Conservation (phyloP, 2,113 vertebrate genomes). For the Atherinomorus stipes region DNA sequence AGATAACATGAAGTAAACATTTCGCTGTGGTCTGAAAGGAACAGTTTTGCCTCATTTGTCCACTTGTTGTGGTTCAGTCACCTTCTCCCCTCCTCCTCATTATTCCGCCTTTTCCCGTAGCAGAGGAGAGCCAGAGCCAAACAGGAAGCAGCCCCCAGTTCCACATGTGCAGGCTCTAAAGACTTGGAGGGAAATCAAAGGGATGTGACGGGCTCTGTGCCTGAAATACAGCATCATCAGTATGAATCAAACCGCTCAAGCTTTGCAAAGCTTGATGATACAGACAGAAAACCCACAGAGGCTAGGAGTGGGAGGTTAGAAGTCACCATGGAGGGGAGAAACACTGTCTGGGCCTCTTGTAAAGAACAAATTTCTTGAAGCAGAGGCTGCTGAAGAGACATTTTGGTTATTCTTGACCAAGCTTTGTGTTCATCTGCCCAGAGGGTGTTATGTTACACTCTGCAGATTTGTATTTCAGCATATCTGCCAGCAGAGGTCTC, state of each 20-base stretch:
- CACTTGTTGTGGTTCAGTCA: conserved; percentile 44
- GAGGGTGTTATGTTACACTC: conserved; percentile 57
- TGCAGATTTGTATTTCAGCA: conserved; percentile 58
- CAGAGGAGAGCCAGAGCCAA: conserved; percentile 51
- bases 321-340: neutral
- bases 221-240: conserved; percentile 63
- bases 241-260: conserved; percentile 59
- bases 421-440: conserved; percentile 43
- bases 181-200: conserved; percentile 75
- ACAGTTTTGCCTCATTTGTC: conserved; percentile 47
- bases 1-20: conserved; percentile 23
- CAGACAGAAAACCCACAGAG: conserved; percentile 45
- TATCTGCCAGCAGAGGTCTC: conserved; percentile 73
- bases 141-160: conserved; percentile 73
- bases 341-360: conserved; percentile 14
- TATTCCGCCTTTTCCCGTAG: conserved; percentile 74
- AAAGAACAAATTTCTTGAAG: conserved; percentile 26
- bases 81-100: conserved; percentile 15
- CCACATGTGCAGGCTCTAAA: conserved; percentile 62
- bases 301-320: conserved; percentile 15
- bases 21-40: conserved; percentile 24
- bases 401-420: conserved; percentile 46
- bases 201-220: conserved; percentile 57
- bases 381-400: conserved; percentile 46
- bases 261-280: conserved; percentile 40